Evolutionary conservation across 2,797 vertebrate species (phyloP).

Genomic region (Trichosurus vulpecula): DNA sequence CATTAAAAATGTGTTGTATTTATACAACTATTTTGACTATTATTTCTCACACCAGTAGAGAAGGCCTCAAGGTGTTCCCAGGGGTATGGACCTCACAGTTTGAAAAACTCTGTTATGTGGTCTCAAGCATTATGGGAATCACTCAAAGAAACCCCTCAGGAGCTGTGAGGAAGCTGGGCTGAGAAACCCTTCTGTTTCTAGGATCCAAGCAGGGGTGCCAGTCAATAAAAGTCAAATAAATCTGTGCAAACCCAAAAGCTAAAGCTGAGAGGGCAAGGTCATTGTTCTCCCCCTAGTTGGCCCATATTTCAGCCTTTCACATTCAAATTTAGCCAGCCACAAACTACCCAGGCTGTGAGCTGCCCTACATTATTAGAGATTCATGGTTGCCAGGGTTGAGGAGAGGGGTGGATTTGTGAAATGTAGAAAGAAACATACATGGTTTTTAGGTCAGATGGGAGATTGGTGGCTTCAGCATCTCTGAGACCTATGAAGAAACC

Average conservation of each 20-base stretch:
- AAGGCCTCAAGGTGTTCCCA: not conserved
- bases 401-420: not conserved
- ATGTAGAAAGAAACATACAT: not conserved
- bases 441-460: conserved; percentile 3
- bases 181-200: not conserved
- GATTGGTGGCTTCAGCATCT: not conserved
- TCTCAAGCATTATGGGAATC: not conserved
- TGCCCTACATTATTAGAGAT: not conserved
- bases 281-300: not conserved
- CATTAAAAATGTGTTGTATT: not conserved
- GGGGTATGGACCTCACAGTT: not conserved
- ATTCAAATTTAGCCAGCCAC: not conserved
- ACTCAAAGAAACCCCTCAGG: not conserved
- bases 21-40: not conserved
- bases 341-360: not conserved
- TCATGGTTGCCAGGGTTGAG: not conserved
- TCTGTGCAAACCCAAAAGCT: not conserved
- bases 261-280: not conserved
- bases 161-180: not conserved
- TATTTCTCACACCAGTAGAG: not conserved
- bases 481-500: conserved; percentile 19
- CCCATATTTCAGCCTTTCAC: not conserved
- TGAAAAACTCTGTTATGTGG: not conserved
- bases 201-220: not conserved
- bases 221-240: not conserved